Evolutionary conservation across 2,888 invertebrate species (phyloP).

Genomic region (Myathropa florea): DNA sequence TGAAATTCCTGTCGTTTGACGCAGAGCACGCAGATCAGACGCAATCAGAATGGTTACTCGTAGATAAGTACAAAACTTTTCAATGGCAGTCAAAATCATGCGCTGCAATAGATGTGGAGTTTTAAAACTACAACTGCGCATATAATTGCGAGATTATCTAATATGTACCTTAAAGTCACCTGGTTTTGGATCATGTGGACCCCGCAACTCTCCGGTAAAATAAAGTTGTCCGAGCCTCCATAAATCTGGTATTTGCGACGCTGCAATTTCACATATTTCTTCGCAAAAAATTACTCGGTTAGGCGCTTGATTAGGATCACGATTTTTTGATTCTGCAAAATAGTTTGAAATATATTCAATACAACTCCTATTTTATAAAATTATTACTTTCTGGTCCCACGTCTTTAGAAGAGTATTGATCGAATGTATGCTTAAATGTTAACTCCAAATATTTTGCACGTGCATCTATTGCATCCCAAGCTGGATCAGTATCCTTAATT

Average conservation of each 20-base stretch:
- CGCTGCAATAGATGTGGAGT: slow-evolving; percentile 81
- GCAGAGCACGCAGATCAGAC: slow-evolving; percentile 81
- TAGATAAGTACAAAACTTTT: slow-evolving; percentile 87
- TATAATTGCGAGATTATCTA: background rate
- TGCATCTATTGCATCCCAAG: slow-evolving; percentile 96
- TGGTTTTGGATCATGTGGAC: slow-evolving; percentile 88
- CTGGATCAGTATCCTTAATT: slow-evolving; percentile 88
- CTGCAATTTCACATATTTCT: slow-evolving; percentile 88
- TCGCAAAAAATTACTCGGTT: slow-evolving; percentile 89
- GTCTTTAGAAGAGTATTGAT: slow-evolving; percentile 78
- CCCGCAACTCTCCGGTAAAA: slow-evolving; percentile 92
- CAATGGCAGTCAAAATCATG: slow-evolving; percentile 90
- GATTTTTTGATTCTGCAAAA: slow-evolving; percentile 76
- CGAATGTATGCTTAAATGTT: slow-evolving; percentile 79
- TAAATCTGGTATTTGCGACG: slow-evolving; percentile 91
- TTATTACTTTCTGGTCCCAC: slow-evolving; percentile 75
- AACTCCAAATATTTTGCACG: slow-evolving; percentile 88
- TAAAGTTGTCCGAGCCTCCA: slow-evolving; percentile 98
- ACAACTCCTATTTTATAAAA: background rate
- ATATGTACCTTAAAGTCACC: slow-evolving; percentile 86
- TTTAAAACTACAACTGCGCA: background rate
- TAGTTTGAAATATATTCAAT: background rate
- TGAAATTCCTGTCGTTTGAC: slow-evolving; percentile 76
- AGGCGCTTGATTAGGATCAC: slow-evolving; percentile 81
- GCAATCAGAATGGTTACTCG: slow-evolving; percentile 87